Percentiles rank a stretch among this genome's conserved stretches.
Evolutionary conservation across 2,113 vertebrate genomes (phyloP).

Genomic region (Brachypteracias leptosomus): DNA sequence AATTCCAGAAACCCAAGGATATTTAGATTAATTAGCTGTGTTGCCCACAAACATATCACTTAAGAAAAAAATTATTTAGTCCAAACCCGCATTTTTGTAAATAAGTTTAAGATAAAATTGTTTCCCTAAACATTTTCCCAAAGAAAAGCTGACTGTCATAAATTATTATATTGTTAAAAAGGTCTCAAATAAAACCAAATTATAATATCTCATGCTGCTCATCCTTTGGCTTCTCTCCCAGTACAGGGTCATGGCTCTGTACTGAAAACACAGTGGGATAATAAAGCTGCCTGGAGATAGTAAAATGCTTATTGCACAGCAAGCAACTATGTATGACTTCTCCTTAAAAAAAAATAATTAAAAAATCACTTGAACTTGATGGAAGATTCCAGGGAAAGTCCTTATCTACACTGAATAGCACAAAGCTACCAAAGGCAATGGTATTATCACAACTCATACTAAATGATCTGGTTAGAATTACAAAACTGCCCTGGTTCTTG

Average conservation of each 20-base stretch:
- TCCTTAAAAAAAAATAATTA: not conserved
- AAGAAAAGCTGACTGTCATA: slow-evolving; percentile 46
- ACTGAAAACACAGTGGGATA: slow-evolving; percentile 60
- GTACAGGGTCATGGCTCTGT: slow-evolving; percentile 63
- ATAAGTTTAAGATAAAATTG: not conserved
- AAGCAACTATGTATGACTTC: not conserved
- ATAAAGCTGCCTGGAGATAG: slow-evolving; percentile 43
- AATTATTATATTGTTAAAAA: slow-evolving; percentile 62
- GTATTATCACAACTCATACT: not conserved
- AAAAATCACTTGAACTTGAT: not conserved
- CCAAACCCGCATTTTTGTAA: not conserved
- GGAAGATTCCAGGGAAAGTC: not conserved
- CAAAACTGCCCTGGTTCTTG: not conserved
- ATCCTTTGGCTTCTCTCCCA: slow-evolving; percentile 68
- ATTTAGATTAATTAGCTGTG: not conserved
- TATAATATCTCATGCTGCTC: slow-evolving; percentile 65
- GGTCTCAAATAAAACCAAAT: slow-evolving; percentile 61
- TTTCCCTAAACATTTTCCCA: slow-evolving; percentile 20
- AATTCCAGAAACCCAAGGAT: not conserved
- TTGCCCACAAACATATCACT: not conserved
- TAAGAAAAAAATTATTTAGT: not conserved
- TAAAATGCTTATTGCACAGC: slow-evolving; percentile 15
- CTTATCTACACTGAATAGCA: not conserved
- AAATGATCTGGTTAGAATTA: not conserved
- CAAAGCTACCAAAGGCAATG: not conserved